Conservation (phyloP, 2,888 invertebrate genomes). For the Netelia virgata region DNA sequence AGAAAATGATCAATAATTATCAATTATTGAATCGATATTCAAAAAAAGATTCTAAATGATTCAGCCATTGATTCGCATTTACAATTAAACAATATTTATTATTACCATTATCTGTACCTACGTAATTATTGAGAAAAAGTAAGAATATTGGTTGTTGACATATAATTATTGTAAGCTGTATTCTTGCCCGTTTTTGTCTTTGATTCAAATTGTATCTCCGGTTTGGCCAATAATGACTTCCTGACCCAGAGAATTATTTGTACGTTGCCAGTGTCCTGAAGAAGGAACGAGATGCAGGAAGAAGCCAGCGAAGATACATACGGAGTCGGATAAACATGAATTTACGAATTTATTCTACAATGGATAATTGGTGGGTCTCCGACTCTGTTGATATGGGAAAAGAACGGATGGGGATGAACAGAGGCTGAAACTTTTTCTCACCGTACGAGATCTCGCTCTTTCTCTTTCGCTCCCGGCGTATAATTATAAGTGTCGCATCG, state of each 20-base stretch:
- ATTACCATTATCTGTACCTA: too few species aligned
- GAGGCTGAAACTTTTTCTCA: conserved; percentile 16
- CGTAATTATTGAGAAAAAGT: too few species aligned
- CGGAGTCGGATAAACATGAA: conserved; percentile 10
- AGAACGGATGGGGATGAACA: conserved; percentile 17
- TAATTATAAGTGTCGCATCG: conserved; percentile 29
- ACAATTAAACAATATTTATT: too few species aligned
- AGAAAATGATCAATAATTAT: not conserved
- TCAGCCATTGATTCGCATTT: too few species aligned
- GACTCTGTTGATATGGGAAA: conserved; percentile 21
- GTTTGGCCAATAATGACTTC: conserved; percentile 8
- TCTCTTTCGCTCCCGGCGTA: conserved; percentile 40
- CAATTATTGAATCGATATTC: not conserved
- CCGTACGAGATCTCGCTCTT: not conserved
- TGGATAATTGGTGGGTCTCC: conserved; percentile 17
- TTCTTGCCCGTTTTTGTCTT: too few species aligned
- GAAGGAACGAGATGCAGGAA: not conserved
- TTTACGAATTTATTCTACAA: conserved; percentile 18
- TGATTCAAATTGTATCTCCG: too few species aligned
- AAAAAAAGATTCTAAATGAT: not conserved
- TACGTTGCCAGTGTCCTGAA: not conserved
- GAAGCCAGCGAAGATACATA: not conserved
- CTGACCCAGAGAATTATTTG: conserved; percentile 40
- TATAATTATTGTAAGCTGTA: too few species aligned
- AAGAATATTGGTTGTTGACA: too few species aligned